A percentile compares a stretch with the other conserved stretches of the same genome.
Evolutionary conservation across 2,797 vertebrate genomes (phyloP).

Genomic region (Numenius phaeopus): DNA sequence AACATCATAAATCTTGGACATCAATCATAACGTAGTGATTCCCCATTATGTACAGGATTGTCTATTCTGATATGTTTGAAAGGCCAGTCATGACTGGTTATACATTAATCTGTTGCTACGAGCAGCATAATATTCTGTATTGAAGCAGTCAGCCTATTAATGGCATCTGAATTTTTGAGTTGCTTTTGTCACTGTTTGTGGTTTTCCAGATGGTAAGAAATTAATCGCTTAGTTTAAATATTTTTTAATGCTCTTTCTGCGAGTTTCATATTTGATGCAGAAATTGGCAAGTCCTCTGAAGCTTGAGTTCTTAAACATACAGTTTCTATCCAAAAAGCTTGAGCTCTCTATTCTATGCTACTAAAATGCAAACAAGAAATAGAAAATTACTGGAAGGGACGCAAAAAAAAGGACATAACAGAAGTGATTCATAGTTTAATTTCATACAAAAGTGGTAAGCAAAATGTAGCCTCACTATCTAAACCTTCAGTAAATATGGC

Average conservation of each 20-base stretch:
- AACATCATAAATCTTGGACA: slow-evolving; percentile 76
- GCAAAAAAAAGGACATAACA: neutral
- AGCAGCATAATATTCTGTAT: slow-evolving; percentile 83
- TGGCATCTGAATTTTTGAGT: slow-evolving; percentile 67
- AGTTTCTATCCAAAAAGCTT: neutral
- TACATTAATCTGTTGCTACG: slow-evolving; percentile 84
- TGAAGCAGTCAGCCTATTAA: slow-evolving; percentile 72
- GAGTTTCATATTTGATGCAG: slow-evolving; percentile 5
- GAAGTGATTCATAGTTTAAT: neutral
- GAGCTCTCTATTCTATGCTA: neutral
- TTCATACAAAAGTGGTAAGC: neutral
- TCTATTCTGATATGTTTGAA: slow-evolving; percentile 81
- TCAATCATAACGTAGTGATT: slow-evolving; percentile 73
- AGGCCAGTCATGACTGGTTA: slow-evolving; percentile 79
- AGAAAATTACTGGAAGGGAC: neutral
- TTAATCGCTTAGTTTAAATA: slow-evolving; percentile 80
- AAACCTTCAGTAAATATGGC: neutral
- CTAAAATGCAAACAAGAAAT: neutral
- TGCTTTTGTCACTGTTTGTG: slow-evolving; percentile 76
- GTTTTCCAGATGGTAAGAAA: slow-evolving; percentile 80
- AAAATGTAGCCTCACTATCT: neutral
- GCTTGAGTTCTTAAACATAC: slow-evolving; percentile 13
- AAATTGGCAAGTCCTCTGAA: slow-evolving; percentile 33
- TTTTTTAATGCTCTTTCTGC: slow-evolving; percentile 50
- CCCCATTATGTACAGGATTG: slow-evolving; percentile 65